These are phyloP conservation scores for Pocota personata DNA, from an alignment of 2,888 invertebrate genomes.

Conservation along the genomic window DNA sequence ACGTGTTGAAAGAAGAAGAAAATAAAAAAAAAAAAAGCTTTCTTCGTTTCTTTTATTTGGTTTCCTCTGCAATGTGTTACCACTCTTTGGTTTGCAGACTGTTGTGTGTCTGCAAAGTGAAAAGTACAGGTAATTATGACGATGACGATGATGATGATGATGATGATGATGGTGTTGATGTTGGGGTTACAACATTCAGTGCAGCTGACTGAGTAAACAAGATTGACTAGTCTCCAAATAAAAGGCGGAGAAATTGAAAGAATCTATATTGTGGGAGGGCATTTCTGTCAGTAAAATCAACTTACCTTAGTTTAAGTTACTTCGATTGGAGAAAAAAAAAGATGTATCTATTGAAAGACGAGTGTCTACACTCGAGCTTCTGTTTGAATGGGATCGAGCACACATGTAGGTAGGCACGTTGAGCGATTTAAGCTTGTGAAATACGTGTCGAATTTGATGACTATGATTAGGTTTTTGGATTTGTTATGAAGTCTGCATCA, in stretches of 20 bases:
- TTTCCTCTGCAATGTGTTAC: constrained; percentile 34
- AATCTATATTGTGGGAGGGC: constrained; percentile 9
- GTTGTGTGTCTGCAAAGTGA: constrained; percentile 36
- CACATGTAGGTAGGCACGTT: constrained; percentile 26
- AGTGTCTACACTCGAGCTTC: neutral
- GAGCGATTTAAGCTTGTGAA: constrained; percentile 21
- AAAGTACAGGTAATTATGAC: constrained; percentile 28
- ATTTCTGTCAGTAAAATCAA: neutral
- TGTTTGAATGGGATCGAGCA: neutral
- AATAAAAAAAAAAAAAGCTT: constrained; percentile 39
- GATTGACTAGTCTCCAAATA: constrained; percentile 3
- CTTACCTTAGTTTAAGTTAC: neutral
- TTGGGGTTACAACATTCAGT: constrained; percentile 30
- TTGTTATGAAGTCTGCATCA: constrained; percentile 28
- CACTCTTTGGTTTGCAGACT: constrained; percentile 55
- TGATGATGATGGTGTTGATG: neutral
- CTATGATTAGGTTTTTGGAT: constrained; percentile 39
- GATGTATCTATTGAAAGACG: neutral
- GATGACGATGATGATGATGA: neutral
- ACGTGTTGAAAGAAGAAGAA: neutral
- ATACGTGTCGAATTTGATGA: constrained; percentile 45
- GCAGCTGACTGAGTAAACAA: constrained; percentile 2
- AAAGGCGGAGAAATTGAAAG: neutral
- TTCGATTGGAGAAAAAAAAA: neutral
- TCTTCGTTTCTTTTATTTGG: constrained; percentile 23